phyloP scores from a whole-genome alignment of 1,140 invertebrate species.

The Telenomus remus region DNA sequence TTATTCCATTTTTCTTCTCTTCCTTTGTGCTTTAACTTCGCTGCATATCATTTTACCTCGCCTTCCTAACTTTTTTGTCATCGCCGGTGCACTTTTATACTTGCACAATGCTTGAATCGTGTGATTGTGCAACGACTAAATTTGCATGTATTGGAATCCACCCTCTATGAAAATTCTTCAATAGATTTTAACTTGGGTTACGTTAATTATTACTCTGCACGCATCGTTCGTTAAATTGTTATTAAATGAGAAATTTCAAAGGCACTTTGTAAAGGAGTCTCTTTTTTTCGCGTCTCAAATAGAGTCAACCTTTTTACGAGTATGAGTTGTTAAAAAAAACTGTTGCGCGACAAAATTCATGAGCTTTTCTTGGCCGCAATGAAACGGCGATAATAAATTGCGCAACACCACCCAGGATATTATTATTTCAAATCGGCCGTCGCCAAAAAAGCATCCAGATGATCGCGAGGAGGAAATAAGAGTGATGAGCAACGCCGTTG shows the following conservation, averaged over 20 bases:
- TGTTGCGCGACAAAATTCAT: no score
- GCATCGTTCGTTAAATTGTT: no score
- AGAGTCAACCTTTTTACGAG: no score
- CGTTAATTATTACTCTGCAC: neutral
- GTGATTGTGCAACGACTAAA: slow-evolving; percentile 36
- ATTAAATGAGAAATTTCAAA: no score
- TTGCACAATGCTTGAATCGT: slow-evolving; percentile 47
- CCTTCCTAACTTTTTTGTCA: slow-evolving; percentile 24
- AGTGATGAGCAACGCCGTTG: slow-evolving; percentile 10
- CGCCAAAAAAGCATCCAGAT: neutral
- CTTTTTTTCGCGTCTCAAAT: no score
- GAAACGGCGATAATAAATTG: no score
- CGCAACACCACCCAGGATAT: no score
- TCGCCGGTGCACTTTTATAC: slow-evolving; percentile 41
- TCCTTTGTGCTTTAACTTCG: slow-evolving; percentile 46
- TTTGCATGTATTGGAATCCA: slow-evolving; percentile 35
- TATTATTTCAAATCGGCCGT: slow-evolving; percentile 30
- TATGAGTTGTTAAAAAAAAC: no score
- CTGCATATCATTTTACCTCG: slow-evolving; percentile 44
- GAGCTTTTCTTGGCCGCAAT: no score
- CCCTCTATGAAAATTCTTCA: no score
- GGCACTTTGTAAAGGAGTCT: no score
- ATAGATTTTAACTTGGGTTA: no score
- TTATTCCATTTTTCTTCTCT: slow-evolving; percentile 50
- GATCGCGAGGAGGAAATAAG: slow-evolving; percentile 22